Base-by-base conservation (phyloP, 1,140 invertebrate species). In the Lepidostoma basale region DNA sequence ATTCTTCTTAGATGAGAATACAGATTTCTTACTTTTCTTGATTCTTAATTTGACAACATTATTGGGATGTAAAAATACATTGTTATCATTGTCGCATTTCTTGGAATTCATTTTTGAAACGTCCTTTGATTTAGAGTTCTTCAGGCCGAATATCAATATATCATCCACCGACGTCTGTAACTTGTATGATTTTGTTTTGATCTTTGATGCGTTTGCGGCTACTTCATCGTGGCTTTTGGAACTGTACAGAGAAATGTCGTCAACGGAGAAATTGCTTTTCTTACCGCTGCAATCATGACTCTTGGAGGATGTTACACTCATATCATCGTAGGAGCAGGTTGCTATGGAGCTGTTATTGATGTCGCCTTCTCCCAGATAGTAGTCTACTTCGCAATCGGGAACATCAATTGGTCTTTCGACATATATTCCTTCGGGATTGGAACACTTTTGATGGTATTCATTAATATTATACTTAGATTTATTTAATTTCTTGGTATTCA, bases 181-280 rank as follows among this genome's bases (percentile, higher is more conserved):
- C 30, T 73, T 73, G 16, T 54, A 45, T 1, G 52, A 3, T 62
- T 67, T 58, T 5, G 62, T 26, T 65, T 80, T 63, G 30, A 79
- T 77, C 62, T 74, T 76, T 18, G 77, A 67, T 1, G 76, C 68
- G 18, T 77, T 67, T 0, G 77, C 77, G 0, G 77, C 62, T 4
- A 78, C 76, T 60, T 81, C 79, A 44, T 85, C 84, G 44, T 81
- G 78, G 75, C 82, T 86, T 68, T 84, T 81, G 0, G 82, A 81
- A 45, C 84, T 85, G 62, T 84, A 83, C 44, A 84, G 73, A 0
- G 84, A 85, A 33, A 86, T 77, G 3, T 83, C 81, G 59, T 86
- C 84, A 30, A 79, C 77, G 54, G 84, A 85, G 25, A 66, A 68
- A 23, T 72, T 72, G 33, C 63, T 40, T 36, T 72, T 72, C 26